These are phyloP conservation scores for Rhineura floridana DNA, from an alignment of 2,113 vertebrate species.

Conservation along the genomic window DNA sequence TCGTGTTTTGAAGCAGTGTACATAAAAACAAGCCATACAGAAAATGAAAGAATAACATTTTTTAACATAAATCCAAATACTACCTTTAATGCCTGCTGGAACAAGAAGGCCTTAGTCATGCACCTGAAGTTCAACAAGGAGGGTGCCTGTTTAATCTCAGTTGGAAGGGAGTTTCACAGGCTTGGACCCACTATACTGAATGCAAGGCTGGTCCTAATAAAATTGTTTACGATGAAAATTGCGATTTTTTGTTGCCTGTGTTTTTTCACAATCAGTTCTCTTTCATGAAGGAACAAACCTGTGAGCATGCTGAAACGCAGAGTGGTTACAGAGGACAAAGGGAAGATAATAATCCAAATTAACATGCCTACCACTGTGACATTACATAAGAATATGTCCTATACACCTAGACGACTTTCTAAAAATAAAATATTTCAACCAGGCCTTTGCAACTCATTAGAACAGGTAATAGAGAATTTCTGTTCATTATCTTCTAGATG, in stretches of 20 bases:
- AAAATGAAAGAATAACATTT: too few relatives aligned
- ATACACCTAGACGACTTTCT: not conserved
- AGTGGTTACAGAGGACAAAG: not conserved
- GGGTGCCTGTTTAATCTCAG: too few relatives aligned
- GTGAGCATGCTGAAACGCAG: not conserved
- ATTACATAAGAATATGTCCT: not conserved
- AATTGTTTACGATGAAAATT: not conserved
- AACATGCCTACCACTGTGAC: not conserved
- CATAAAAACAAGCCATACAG: too few relatives aligned
- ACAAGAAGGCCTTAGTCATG: too few relatives aligned
- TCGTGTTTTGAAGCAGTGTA: too few relatives aligned
- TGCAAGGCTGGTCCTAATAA: not conserved
- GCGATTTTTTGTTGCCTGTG: not conserved
- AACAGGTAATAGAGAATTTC: not conserved
- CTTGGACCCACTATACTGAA: too few relatives aligned
- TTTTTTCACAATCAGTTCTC: not conserved
- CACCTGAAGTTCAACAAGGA: too few relatives aligned
- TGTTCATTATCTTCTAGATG: not conserved
- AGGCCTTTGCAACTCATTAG: not conserved
- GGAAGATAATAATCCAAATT: not conserved
- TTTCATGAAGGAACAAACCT: not conserved
- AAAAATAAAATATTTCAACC: slow-evolving; percentile 14
- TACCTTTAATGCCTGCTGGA: too few relatives aligned
- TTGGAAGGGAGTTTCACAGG: too few relatives aligned
- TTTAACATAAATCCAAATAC: too few relatives aligned